A percentile compares a stretch with the other conserved stretches of the same genome.
These are phyloP conservation scores for Standfussiana lucernea DNA, from an alignment of 2,888 invertebrate species.

Conservation along the genomic window DNA sequence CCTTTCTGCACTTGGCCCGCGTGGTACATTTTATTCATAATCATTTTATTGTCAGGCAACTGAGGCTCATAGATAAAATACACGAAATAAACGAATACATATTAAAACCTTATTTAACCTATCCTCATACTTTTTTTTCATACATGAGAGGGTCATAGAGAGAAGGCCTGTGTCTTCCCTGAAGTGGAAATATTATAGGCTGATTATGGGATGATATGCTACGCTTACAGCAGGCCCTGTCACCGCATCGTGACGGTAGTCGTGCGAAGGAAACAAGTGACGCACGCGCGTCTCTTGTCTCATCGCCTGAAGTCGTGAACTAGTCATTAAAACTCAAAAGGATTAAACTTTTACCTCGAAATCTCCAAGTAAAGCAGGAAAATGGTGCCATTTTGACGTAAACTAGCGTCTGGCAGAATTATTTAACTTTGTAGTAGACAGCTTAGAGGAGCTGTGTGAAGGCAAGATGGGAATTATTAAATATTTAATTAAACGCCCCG, in stretches of 20 bases:
- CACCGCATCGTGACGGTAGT: neutral
- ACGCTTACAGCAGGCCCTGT: neutral
- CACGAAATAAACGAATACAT: too few relatives aligned
- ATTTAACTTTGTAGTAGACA: slow-evolving; percentile 46
- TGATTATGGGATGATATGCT: neutral
- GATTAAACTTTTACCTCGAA: slow-evolving; percentile 19
- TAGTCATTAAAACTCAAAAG: slow-evolving; percentile 2
- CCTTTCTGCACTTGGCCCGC: neutral
- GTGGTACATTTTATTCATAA: too few relatives aligned
- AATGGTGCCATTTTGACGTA: slow-evolving; percentile 33
- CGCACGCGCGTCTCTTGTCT: neutral
- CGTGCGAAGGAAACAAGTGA: neutral
- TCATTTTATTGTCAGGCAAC: too few relatives aligned
- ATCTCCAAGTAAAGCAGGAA: slow-evolving; percentile 19
- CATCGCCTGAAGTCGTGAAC: neutral
- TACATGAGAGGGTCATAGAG: too few relatives aligned
- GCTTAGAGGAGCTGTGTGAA: slow-evolving; percentile 33
- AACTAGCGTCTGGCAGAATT: slow-evolving; percentile 52
- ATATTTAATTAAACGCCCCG: slow-evolving; percentile 70
- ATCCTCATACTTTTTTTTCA: too few relatives aligned
- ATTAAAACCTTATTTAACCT: too few relatives aligned
- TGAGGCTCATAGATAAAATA: too few relatives aligned
- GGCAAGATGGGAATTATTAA: slow-evolving; percentile 67
- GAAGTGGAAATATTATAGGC: neutral
- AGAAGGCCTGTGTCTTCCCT: neutral